phyloP scores from a whole-genome alignment of 2,888 invertebrate genomes.

The Eulithis testata region DNA sequence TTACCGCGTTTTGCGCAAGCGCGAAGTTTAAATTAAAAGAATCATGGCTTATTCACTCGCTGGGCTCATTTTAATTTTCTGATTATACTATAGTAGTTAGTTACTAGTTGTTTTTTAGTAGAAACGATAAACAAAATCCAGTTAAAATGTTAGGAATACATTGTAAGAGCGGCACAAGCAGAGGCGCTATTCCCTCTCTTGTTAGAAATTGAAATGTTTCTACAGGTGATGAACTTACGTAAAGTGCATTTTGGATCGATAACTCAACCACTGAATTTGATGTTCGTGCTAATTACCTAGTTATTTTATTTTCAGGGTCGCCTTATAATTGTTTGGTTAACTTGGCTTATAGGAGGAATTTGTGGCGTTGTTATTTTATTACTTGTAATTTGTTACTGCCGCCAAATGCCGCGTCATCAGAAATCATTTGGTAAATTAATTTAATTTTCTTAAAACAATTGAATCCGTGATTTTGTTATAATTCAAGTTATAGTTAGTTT shows the following conservation, averaged over 20 bases:
- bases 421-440: constrained; percentile 85
- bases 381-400: constrained; percentile 87
- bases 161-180: constrained; percentile 61
- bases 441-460: too few species aligned
- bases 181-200: constrained; percentile 66
- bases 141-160: constrained; percentile 69
- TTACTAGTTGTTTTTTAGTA: constrained; percentile 50
- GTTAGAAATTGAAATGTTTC: constrained; percentile 80
- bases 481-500: too few species aligned
- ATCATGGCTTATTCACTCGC: constrained; percentile 41
- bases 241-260: constrained; percentile 53
- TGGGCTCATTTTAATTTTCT: background rate
- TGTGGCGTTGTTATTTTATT: constrained; percentile 87
- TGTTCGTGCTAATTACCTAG: constrained; percentile 23
- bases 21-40: constrained; percentile 52
- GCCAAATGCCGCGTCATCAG: constrained; percentile 88
- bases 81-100: background rate
- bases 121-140: constrained; percentile 50
- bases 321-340: constrained; percentile 82
- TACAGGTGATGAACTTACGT: constrained; percentile 62
- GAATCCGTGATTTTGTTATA: too few species aligned
- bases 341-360: constrained; percentile 85
- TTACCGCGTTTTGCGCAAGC: constrained; percentile 47
- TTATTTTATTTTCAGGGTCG: constrained; percentile 70
- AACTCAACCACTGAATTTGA: constrained; percentile 32